These are phyloP conservation scores for Euborellia annulipes DNA, from an alignment of 1,140 invertebrate species.

Conservation along the genomic window DNA sequence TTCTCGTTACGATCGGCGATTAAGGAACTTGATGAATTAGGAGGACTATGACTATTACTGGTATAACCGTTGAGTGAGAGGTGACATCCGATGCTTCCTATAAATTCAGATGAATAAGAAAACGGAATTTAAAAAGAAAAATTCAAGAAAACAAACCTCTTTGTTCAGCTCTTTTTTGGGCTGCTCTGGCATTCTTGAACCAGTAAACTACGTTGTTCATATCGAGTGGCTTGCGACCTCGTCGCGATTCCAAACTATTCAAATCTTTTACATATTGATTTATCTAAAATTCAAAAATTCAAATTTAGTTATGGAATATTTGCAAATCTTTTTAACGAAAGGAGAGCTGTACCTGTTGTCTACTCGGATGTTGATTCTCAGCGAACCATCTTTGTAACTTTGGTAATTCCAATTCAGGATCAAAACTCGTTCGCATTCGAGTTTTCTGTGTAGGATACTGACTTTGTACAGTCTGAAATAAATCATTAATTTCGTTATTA, in stretches of 20 bases:
- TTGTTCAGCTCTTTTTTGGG: conserved; percentile 75
- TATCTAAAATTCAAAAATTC: too few species aligned
- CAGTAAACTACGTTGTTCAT: conserved; percentile 97
- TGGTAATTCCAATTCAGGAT: conserved; percentile 88
- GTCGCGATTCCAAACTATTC: conserved; percentile 77
- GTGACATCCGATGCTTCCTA: conserved; percentile 33
- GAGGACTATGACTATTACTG: conserved; percentile 40
- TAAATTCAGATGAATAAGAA: background rate
- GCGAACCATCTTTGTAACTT: conserved; percentile 89
- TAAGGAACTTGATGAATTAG: conserved; percentile 38
- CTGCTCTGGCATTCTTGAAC: conserved; percentile 96
- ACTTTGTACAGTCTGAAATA: conserved; percentile 47
- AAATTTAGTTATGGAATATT: too few species aligned
- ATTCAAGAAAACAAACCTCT: conserved; percentile 26
- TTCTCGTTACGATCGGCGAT: conserved; percentile 30
- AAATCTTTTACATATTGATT: conserved; percentile 88
- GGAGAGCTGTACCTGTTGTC: conserved; percentile 65
- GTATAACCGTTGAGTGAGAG: conserved; percentile 41
- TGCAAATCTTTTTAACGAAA: conserved; percentile 49
- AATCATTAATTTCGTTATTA: background rate
- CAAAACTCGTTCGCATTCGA: conserved; percentile 81
- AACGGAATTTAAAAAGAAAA: background rate
- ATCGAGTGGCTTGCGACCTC: conserved; percentile 83
- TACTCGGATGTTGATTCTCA: conserved; percentile 87
- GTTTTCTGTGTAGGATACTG: conserved; percentile 74